Evolutionary conservation across 2,113 vertebrate species (phyloP), one percentile per base, ranked within the genome.

Genomic region (Siniperca chuatsi): DNA sequence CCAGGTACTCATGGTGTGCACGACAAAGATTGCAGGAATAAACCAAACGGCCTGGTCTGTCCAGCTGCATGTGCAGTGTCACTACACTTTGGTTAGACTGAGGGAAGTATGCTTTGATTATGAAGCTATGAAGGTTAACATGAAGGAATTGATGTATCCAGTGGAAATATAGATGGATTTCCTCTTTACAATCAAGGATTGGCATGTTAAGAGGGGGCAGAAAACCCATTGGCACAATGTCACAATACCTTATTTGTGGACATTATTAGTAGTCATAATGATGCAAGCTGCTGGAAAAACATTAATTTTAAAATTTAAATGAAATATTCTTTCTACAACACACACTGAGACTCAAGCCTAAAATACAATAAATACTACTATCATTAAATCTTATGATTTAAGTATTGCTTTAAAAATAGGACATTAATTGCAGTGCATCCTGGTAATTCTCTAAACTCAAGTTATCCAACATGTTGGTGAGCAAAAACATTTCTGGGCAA

Each of bases 21-120:
- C 18, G 57, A 46, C 42, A 37, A 60, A 74, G 54, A 44, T 8
- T 33, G n/a, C 16, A 52, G 58, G 52, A 79, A 78, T 52, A 72
- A 33, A 71, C 4, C 46, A 48, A 18, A 50, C 48, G 5, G 15
- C 15, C 15, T 50, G 48, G 5, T 18, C 54, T 73, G 54, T 76
- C 3, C 60, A 16, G 40, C 18, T 52, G 15, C 42, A 54, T 25
- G 8, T 29, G 23, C 2, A 18, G 29, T 64, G 25, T 48, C 18
- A 9, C 23, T 42, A 44, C 37, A 58, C 23, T 44, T 74, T 37
- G 18, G 52, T 40, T 40, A 15, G 50, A 25, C 13, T 8, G 44
- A 46, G 42, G 48, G 4, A 50, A 16, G 4, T 37, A 42, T 4
- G 10, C 23, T 64, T 40, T 35, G 20, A 60, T 50, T 48, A 64